Conservation (phyloP, 2,113 vertebrate species). For the Panthera uncia region DNA sequence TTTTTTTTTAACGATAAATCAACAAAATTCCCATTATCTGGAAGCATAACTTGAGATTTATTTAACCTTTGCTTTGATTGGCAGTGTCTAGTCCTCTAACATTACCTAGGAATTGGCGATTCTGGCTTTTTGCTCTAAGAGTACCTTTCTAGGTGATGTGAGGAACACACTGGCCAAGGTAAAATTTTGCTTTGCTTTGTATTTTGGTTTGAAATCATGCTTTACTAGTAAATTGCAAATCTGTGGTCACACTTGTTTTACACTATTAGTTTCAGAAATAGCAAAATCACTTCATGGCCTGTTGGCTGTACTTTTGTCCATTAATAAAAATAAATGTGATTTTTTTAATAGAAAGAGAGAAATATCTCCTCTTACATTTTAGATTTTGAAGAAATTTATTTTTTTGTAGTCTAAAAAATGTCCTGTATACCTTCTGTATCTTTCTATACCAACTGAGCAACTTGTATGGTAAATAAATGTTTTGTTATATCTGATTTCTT, state of each 20-base stretch:
- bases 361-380: not conserved
- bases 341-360: slow-evolving; percentile 38
- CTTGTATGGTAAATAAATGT: not conserved
- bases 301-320: not conserved
- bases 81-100: not conserved
- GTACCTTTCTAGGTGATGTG: not conserved
- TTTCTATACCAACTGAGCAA: not conserved
- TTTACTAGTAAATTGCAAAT: slow-evolving; percentile 28
- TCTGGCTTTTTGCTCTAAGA: not conserved
- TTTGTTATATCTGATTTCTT: not conserved
- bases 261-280: not conserved
- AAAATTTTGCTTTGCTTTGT: slow-evolving; percentile 7
- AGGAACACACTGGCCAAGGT: not conserved
- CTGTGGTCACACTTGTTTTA: not conserved
- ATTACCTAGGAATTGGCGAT: not conserved
- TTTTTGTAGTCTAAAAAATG: not conserved
- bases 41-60: not conserved
- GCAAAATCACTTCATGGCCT: slow-evolving; percentile 16
- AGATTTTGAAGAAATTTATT: slow-evolving; percentile 3
- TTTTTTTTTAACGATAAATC: not conserved
- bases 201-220: slow-evolving; percentile 44
- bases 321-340: slow-evolving; percentile 47
- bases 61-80: slow-evolving; percentile 9
- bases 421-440: not conserved
- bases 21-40: not conserved